Conservation (phyloP, 2,888 invertebrate genomes). For the Leucophenga montana region DNA sequence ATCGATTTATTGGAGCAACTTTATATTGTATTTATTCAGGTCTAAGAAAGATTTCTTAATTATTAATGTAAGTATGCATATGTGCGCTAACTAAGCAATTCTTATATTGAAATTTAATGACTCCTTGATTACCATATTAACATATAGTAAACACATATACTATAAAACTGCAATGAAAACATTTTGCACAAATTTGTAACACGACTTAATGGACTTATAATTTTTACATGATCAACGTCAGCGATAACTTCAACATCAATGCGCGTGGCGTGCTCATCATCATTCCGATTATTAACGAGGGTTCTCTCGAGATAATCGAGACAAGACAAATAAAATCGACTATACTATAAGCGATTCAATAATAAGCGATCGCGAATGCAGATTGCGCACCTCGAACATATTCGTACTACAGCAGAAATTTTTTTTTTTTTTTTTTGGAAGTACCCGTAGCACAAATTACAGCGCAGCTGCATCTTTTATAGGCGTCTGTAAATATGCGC, state of each 20-base stretch:
- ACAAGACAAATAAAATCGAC: slow-evolving; percentile 3
- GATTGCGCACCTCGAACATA: slow-evolving; percentile 55
- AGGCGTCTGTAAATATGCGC: slow-evolving; percentile 38
- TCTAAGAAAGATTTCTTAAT: too few relatives aligned
- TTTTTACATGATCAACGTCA: slow-evolving; percentile 42
- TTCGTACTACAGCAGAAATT: neutral
- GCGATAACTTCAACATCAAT: slow-evolving; percentile 9
- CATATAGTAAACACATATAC: neutral
- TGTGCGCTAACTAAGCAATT: too few relatives aligned
- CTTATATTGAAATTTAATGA: too few relatives aligned
- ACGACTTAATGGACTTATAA: slow-evolving; percentile 44
- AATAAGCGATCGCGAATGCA: slow-evolving; percentile 50
- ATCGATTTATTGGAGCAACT: too few relatives aligned
- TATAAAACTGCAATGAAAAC: slow-evolving; percentile 34
- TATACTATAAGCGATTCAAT: slow-evolving; percentile 32
- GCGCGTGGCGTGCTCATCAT: slow-evolving; percentile 32
- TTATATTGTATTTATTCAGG: too few relatives aligned
- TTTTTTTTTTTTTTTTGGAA: slow-evolving; percentile 16
- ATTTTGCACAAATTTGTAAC: slow-evolving; percentile 46
- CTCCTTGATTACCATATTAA: too few relatives aligned
- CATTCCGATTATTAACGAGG: slow-evolving; percentile 33
- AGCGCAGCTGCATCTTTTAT: slow-evolving; percentile 15
- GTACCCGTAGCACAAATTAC: slow-evolving; percentile 44
- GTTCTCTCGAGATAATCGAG: slow-evolving; percentile 17
- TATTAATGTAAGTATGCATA: too few relatives aligned